These are phyloP conservation scores for Halcyon badia DNA, from an alignment of 2,797 vertebrate species.

Conservation along the genomic window DNA sequence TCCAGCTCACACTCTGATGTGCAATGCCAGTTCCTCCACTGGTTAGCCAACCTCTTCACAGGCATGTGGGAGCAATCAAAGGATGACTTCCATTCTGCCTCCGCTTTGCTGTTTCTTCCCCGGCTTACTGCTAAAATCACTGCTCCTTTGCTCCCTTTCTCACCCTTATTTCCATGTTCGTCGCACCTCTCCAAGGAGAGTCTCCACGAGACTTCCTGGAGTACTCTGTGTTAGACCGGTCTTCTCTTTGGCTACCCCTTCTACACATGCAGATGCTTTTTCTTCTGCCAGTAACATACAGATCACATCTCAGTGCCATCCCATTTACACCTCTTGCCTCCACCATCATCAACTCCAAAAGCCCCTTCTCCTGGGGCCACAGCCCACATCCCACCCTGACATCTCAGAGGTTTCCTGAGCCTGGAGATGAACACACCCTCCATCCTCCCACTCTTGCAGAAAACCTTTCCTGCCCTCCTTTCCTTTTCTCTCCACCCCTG, in stretches of 20 bases:
- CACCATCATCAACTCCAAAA: fast-evolving
- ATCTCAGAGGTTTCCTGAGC: neutral
- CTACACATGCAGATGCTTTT: fast-evolving
- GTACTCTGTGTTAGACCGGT: fast-evolving
- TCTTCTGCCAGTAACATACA: fast-evolving
- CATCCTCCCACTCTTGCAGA: neutral
- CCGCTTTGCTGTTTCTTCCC: neutral
- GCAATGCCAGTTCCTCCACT: neutral
- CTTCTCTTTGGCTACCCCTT: neutral
- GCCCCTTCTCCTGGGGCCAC: neutral
- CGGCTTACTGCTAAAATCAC: neutral
- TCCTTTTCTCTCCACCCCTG: neutral
- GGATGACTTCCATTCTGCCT: neutral
- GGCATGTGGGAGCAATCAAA: neutral
- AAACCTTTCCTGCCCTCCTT: neutral
- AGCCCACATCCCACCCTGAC: neutral
- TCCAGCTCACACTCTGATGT: neutral
- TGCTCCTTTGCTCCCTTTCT: neutral
- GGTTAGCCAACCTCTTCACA: neutral
- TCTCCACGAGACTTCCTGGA: neutral
- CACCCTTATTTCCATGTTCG: fast-evolving
- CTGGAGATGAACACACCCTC: neutral
- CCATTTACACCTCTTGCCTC: neutral
- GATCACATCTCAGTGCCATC: neutral
- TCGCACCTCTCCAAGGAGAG: neutral